A percentile compares a stretch with the other conserved stretches of the same genome.
These are phyloP conservation scores for Prosapia bicincta DNA, from an alignment of 2,888 invertebrate species.

Conservation along the genomic window DNA sequence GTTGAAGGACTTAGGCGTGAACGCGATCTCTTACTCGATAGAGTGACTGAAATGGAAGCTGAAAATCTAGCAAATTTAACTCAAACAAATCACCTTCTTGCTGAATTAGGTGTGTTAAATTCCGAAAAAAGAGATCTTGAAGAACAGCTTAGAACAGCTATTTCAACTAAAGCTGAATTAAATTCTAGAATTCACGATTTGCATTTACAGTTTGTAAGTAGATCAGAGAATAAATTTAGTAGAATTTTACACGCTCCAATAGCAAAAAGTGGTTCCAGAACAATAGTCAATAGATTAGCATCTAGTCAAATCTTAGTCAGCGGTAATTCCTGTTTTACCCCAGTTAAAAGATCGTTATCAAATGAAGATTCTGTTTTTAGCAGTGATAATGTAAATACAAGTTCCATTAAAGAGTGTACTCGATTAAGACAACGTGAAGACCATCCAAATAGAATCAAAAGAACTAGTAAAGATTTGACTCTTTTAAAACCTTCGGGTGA, in stretches of 20 bases:
- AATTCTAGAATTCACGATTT: conserved; percentile 56
- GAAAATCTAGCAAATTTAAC: conserved; percentile 65
- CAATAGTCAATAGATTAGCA: conserved; percentile 10
- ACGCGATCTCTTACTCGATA: conserved; percentile 69
- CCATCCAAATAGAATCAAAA: conserved; percentile 23
- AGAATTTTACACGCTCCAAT: conserved; percentile 15
- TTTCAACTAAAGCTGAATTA: conserved; percentile 56
- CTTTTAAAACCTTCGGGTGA: conserved; percentile 11
- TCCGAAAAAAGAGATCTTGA: conserved; percentile 58
- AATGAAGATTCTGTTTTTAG: conserved; percentile 18
- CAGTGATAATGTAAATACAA: conserved; percentile 4
- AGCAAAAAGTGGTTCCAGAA: conserved; percentile 8
- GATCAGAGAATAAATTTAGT: conserved; percentile 20
- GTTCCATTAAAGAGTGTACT: conserved; percentile 11
- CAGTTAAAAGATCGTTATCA: conserved; percentile 25
- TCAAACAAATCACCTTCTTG: conserved; percentile 61
- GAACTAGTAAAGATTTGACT: conserved; percentile 23
- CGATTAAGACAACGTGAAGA: conserved; percentile 23
- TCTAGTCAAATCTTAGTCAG: conserved; percentile 29
- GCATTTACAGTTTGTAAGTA: conserved; percentile 46
- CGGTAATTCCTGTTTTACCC: conserved; percentile 24
- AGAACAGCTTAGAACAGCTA: conserved; percentile 56
- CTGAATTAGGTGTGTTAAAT: conserved; percentile 58
- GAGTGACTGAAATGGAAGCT: conserved; percentile 73
- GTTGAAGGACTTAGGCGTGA: conserved; percentile 64